Evolutionary conservation across 2,888 invertebrate species (phyloP).

Genomic region (Cheilosia grossa): DNA sequence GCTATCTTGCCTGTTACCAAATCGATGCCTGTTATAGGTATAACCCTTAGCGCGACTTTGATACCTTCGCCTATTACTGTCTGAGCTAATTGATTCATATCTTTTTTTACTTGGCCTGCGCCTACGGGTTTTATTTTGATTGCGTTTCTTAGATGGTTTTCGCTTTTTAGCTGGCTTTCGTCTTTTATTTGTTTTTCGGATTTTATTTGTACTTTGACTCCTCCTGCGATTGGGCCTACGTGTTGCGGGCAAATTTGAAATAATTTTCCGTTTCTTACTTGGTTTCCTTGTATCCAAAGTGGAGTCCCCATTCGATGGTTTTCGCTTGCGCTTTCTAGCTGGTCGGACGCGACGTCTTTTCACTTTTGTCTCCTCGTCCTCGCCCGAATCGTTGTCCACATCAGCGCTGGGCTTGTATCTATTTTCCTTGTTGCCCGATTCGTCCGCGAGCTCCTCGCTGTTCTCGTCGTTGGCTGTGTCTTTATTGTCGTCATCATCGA

Average conservation of each 20-base stretch:
- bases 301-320: neutral
- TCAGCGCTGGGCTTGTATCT: neutral
- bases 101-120: too few relatives aligned
- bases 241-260: neutral
- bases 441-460: neutral
- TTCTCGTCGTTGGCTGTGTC: neutral
- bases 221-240: slow-evolving; percentile 4
- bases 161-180: neutral
- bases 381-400: neutral
- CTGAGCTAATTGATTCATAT: neutral
- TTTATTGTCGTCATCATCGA: neutral
- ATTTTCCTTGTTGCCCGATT: neutral
- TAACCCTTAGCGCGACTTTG: neutral
- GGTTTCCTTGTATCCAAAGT: neutral
- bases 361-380: neutral
- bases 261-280: slow-evolving; percentile 1
- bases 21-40: neutral
- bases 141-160: neutral
- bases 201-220: neutral
- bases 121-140: neutral
- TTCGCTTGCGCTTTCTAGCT: slow-evolving; percentile 20
- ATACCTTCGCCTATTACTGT: neutral
- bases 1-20: neutral
- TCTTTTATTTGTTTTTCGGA: neutral
- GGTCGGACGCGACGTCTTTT: neutral